These are phyloP conservation scores for Hymenochirus boettgeri DNA, from an alignment of 2,113 vertebrate genomes.

Conservation along the genomic window DNA sequence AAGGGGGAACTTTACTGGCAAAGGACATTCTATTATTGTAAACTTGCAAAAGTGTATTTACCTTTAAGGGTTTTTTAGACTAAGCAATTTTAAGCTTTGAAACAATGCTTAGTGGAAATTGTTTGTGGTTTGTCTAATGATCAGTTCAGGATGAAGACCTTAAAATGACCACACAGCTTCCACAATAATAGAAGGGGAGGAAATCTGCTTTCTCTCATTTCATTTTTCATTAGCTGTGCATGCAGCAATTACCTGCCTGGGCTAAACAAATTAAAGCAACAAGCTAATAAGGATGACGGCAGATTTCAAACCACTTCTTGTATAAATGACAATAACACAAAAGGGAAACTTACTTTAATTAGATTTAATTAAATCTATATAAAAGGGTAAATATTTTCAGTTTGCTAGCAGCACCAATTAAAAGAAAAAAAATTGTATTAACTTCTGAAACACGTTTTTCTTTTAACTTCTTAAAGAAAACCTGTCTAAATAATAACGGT, in stretches of 20 bases:
- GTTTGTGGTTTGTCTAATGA: conserved; percentile 12
- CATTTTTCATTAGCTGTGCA: conserved; percentile 16
- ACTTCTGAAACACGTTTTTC: too few relatives aligned
- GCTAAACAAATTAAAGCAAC: not conserved
- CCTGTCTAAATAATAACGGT: too few relatives aligned
- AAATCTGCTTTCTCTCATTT: conserved; percentile 17
- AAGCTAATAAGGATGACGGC: conserved; percentile 2
- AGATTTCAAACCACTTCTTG: not conserved
- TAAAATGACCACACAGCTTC: conserved; percentile 15
- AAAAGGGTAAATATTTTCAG: too few relatives aligned
- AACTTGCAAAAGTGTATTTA: conserved; percentile 35
- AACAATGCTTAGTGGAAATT: not conserved
- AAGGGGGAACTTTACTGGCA: too few relatives aligned
- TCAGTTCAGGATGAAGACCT: conserved; percentile 14
- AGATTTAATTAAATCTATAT: too few relatives aligned
- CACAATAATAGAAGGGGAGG: conserved; percentile 22
- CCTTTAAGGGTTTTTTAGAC: not conserved
- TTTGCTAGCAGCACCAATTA: too few relatives aligned
- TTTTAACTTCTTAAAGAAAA: too few relatives aligned
- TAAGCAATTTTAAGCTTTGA: not conserved
- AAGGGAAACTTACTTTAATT: not conserved
- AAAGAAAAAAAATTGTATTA: too few relatives aligned
- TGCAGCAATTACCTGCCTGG: conserved; percentile 10
- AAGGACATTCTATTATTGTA: conserved; percentile 37
- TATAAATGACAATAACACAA: not conserved